Conservation (phyloP, 2,113 vertebrate species). For the Neodon shergylaensis region DNA sequence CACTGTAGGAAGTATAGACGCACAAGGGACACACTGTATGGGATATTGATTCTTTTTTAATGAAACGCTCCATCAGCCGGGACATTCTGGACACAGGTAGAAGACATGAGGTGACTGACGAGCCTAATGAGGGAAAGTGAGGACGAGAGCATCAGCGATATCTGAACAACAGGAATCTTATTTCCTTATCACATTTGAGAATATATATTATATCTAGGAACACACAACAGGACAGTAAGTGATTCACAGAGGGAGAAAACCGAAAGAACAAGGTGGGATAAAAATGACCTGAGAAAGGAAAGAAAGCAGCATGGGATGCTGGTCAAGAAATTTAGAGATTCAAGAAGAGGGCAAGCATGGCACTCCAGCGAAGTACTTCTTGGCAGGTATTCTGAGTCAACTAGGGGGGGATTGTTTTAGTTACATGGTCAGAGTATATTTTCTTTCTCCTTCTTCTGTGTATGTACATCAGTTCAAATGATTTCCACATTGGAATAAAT, state of each 20-base stretch:
- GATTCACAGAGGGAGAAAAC: slow-evolving; percentile 69
- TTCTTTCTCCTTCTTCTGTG: slow-evolving; percentile 1
- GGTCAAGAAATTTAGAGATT: slow-evolving; percentile 21
- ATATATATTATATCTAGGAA: slow-evolving; percentile 78
- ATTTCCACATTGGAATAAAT: slow-evolving; percentile 71
- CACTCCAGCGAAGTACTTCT: neutral
- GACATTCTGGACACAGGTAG: slow-evolving; percentile 16
- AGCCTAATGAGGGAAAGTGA: slow-evolving; percentile 53
- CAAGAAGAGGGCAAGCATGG: neutral
- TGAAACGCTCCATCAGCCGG: slow-evolving; percentile 39
- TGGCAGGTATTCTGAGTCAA: slow-evolving; percentile 50
- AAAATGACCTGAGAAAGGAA: slow-evolving; percentile 63
- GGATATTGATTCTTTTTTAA: slow-evolving; percentile 9
- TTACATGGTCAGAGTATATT: slow-evolving; percentile 36
- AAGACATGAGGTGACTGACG: slow-evolving; percentile 50
- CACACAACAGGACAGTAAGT: slow-evolving; percentile 76
- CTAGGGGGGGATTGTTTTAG: slow-evolving; percentile 40
- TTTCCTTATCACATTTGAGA: slow-evolving; percentile 74
- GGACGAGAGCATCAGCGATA: slow-evolving; percentile 20
- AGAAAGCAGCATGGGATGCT: neutral
- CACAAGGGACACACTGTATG: neutral
- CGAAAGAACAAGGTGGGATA: slow-evolving; percentile 35
- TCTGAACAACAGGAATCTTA: slow-evolving; percentile 65
- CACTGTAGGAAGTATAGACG: neutral
- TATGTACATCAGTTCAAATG: slow-evolving; percentile 65